A percentile compares a stretch with the other conserved stretches of the same genome.
These are phyloP conservation scores for Kryphioiulus occultus DNA, from an alignment of 2,888 invertebrate genomes.

Conservation along the genomic window DNA sequence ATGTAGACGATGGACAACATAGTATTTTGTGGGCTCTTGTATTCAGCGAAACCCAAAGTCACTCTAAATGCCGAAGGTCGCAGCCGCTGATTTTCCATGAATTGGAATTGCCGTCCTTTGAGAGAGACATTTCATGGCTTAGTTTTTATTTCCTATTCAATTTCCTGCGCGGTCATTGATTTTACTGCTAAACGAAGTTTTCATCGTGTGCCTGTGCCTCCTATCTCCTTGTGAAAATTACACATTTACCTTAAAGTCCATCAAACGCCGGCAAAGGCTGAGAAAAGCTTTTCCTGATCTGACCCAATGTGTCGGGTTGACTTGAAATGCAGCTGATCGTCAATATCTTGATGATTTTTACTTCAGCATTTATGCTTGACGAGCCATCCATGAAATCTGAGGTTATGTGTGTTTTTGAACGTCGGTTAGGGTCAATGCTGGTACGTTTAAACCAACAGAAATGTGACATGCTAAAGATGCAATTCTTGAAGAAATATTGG, in stretches of 20 bases:
- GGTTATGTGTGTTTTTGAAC: neutral
- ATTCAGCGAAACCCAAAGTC: neutral
- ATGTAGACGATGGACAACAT: no score
- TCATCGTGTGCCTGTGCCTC: neutral
- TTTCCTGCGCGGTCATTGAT: slow-evolving; percentile 35
- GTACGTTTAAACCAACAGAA: no score
- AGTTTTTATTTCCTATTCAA: slow-evolving; percentile 35
- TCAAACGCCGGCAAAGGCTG: neutral
- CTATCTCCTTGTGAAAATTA: slow-evolving; percentile 22
- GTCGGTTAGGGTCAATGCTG: no score
- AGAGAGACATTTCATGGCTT: neutral
- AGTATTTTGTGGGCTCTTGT: neutral
- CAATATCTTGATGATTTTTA: neutral
- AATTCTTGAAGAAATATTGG: no score
- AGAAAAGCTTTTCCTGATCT: neutral
- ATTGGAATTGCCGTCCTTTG: neutral
- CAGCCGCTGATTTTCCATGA: neutral
- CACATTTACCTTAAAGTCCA: neutral
- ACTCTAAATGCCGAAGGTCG: neutral
- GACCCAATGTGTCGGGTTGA: neutral
- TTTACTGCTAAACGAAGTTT: slow-evolving; percentile 26
- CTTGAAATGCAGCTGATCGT: neutral
- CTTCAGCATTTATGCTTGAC: neutral
- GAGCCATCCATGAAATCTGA: neutral
- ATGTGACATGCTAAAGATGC: no score